Evolutionary conservation across 2,797 vertebrate genomes (phyloP).

Genomic region (Morelia viridis): DNA sequence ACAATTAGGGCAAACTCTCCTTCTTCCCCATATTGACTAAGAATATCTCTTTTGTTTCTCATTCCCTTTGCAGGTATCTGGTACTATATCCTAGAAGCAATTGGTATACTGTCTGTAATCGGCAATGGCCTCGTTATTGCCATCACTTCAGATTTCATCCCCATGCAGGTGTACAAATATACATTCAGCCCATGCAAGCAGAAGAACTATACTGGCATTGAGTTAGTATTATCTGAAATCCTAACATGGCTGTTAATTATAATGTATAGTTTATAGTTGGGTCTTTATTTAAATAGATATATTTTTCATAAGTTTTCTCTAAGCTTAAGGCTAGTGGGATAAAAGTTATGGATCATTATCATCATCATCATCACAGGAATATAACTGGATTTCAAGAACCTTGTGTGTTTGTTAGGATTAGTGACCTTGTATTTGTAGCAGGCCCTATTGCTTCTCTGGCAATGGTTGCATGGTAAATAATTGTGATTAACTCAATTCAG

Average conservation of each 20-base stretch:
- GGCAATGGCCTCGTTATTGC: constrained; percentile 92
- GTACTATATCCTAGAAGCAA: constrained; percentile 86
- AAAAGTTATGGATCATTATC: neutral
- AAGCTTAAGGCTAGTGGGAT: neutral
- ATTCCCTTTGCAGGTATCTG: constrained; percentile 82
- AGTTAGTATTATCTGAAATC: constrained; percentile 73
- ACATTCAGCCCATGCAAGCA: constrained; percentile 82
- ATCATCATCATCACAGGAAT: neutral
- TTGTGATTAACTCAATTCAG: neutral
- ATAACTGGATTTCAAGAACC: neutral
- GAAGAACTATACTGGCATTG: constrained; percentile 43
- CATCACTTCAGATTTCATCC: constrained; percentile 93
- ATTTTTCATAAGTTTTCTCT: neutral
- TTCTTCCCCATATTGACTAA: neutral
- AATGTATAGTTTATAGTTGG: neutral
- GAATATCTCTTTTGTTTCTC: neutral
- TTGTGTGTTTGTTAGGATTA: neutral
- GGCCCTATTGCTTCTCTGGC: neutral
- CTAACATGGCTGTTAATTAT: neutral
- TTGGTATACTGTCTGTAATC: constrained; percentile 91
- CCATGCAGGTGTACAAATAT: constrained; percentile 87
- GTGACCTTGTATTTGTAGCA: neutral
- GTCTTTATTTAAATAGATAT: neutral
- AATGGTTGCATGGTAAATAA: neutral
- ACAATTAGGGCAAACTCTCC: neutral